phyloP scores from a whole-genome alignment of 1,140 invertebrate genomes.

The Tetranychus urticae region DNA sequence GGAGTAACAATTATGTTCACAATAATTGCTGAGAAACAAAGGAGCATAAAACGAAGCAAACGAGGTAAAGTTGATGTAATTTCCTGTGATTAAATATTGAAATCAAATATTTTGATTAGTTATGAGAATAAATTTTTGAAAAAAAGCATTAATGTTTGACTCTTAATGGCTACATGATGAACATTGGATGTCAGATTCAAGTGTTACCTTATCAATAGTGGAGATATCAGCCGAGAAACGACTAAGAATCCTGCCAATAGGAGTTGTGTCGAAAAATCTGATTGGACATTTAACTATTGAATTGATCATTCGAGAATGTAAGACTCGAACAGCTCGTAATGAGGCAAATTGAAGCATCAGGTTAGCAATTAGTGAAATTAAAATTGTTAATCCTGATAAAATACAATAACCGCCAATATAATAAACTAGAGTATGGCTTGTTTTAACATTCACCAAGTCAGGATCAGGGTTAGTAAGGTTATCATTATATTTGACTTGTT shows the following conservation, averaged over 20 bases:
- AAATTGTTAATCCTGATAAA: constrained; percentile 16
- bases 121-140: not conserved
- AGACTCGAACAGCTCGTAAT: constrained; percentile 17
- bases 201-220: constrained; percentile 6
- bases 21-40: constrained; percentile 42
- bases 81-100: constrained; percentile 29
- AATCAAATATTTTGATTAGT: no score
- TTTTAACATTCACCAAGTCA: not conserved
- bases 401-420: constrained; percentile 19
- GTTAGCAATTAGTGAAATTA: constrained; percentile 18
- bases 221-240: constrained; percentile 28
- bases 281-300: constrained; percentile 34
- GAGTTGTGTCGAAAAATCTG: constrained; percentile 36
- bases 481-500: not conserved
- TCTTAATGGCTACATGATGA: not conserved
- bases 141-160: not conserved
- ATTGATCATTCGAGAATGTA: constrained; percentile 31
- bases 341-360: constrained; percentile 18
- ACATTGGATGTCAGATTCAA: not conserved
- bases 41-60: constrained; percentile 38
- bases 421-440: not conserved
- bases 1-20: constrained; percentile 42
- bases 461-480: not conserved
- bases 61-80: constrained; percentile 44
- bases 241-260: constrained; percentile 28